Base-by-base conservation (phyloP, 2,797 vertebrate genomes). In the Enteromius argenteus region DNA sequence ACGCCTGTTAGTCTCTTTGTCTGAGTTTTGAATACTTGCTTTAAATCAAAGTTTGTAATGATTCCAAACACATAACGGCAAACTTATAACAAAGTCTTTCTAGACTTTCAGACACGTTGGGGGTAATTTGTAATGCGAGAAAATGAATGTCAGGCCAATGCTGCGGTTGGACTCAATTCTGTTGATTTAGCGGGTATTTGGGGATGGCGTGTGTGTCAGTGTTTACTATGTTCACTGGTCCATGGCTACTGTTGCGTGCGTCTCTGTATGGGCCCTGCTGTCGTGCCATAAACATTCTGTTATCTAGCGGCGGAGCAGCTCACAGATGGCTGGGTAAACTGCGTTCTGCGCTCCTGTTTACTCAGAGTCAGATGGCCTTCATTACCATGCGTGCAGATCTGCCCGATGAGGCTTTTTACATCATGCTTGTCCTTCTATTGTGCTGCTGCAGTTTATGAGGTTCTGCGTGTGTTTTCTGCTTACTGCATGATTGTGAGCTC, bases 281-380 rank as follows among this genome's bases (percentile, higher is more conserved):
- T 64, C 60, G 27, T 14, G 1, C 60, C 60, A 64, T 64, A 64
- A 32, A 64, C 60, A 64, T 8, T 8, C 60, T 32, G 60, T 32
- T 64, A 64, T 64, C 60, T 64, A 1, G 14, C 14, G 13, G 13
- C 2, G 79, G 23, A 92, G 88, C 84, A 86, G 90, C 89, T 87
- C 90, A 91, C 94, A 94, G 93, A 95, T 95, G 94, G 93, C 91
- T 91, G 88, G 90, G 90, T 89, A 90, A 73, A 90, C 87, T 88
- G 90, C 89, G 89, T 90, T 89, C 87, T 87, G 90, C 89, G 90
- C 90, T 90, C 91, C 86, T 93, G 93, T 95, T 94, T 95, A 91
- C 93, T 95, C 94, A 94, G 92, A 94, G 93, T 94, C 91, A 84
- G 93, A 94, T 94, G 90, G 39, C 93, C 93, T 94, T 94, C 92